Evolutionary conservation across 1,140 invertebrate genomes (phyloP), one percentile per base, ranked within the genome.

Genomic region (Asbolus verrucosus): DNA sequence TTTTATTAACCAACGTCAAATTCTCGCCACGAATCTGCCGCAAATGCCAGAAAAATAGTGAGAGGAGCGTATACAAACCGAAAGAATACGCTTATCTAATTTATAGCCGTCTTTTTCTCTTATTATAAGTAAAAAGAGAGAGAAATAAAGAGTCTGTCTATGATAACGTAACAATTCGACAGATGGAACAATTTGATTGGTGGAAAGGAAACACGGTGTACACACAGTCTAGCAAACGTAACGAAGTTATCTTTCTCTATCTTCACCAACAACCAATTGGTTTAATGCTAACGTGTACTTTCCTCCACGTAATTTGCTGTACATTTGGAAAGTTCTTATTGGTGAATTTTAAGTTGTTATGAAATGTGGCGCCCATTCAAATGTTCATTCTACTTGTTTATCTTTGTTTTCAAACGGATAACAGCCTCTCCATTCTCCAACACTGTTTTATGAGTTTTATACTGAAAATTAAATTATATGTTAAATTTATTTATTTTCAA

Each of bases 181-280:
- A 81, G 80, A 80, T 81, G 80, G 80, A 81, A 77, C 31, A 41
- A 66, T 79, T 14, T 70, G 38, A 81, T 81, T 81, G 79, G 79
- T 73, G 50, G 15, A 43, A 21, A 11, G n/a, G 15, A 62, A 24
- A 39, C 36, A 30, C n/a, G 31, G 39, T 54, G 46, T 9, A 54
- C 19, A 54, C 11, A 18, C 18, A 2, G 14, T 30, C 27, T 68
- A 54, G 43, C 46, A 69, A 61, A 73, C 73, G 72, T 75, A 27
- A 43, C 63, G 36, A 14, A 14, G 36, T 68, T 63, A 19, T 75
- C 38, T 67, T 54, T 36, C 11, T 70, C 27, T 39, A 6, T 46
- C 15, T 21, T 6, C n/a, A 30, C n/a, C n/a, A 9, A 14, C 13
- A 21, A 33, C 21, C 27, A 0, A 18, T 70, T 46, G 6, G 16